Evolutionary conservation across 2,797 vertebrate species (phyloP).

Genomic region (Lagorchestes hirsutus): DNA sequence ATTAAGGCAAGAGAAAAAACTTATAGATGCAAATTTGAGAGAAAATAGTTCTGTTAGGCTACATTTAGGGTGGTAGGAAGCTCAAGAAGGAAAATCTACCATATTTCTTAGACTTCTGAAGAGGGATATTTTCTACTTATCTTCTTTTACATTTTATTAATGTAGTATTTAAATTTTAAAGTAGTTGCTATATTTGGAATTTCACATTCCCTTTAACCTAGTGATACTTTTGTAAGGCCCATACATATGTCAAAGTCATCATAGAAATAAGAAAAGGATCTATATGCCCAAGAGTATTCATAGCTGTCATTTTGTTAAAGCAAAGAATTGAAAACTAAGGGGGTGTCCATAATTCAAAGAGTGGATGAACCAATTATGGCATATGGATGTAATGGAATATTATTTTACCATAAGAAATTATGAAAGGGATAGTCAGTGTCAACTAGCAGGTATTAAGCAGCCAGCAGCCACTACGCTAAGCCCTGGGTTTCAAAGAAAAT

Average conservation of each 20-base stretch:
- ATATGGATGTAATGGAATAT: not conserved
- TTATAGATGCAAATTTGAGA: slow-evolving; percentile 39
- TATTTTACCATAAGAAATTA: not conserved
- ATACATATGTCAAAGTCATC: not conserved
- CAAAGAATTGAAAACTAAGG: not conserved
- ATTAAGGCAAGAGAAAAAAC: slow-evolving; percentile 20
- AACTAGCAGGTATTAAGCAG: not conserved
- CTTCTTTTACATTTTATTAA: slow-evolving; percentile 27
- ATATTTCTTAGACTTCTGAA: not conserved
- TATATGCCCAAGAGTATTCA: not conserved
- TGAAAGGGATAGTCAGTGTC: not conserved
- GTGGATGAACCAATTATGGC: not conserved
- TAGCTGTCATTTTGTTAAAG: not conserved
- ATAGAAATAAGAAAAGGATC: not conserved
- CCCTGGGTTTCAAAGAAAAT: not conserved
- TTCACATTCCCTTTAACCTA: not conserved
- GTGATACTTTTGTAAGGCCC: not conserved
- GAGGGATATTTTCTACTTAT: slow-evolving; percentile 15
- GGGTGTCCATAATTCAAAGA: not conserved
- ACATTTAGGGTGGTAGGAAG: not conserved
- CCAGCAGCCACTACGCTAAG: not conserved
- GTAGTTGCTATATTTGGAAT: slow-evolving; percentile 6
- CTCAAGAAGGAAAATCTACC: not conserved
- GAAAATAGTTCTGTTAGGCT: slow-evolving; percentile 26
- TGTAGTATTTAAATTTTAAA: slow-evolving; percentile 32